Evolutionary conservation across 2,113 vertebrate species (phyloP), one percentile per base, ranked within the genome.

Genomic region (Pan paniscus): DNA sequence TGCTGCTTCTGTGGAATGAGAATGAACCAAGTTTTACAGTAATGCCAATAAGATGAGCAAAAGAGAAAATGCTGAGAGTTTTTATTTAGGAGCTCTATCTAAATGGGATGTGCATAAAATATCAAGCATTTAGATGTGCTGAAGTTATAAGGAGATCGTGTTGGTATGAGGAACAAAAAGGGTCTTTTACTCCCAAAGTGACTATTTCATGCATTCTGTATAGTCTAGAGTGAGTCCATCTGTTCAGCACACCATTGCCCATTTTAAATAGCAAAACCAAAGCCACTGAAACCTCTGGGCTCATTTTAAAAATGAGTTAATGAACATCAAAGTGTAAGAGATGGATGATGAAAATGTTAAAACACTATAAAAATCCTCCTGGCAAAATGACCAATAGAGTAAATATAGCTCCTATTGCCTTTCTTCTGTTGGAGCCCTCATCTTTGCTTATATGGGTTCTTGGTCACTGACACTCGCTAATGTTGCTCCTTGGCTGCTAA

Each of bases 11-110:
- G 5, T 96, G 90, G 96, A 98, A 98, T 97, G 88, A 98, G 75
- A 98, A 98, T 98, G 95, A 97, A 80, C 92, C 76, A 96, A 95
- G 90, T 98, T 98, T 98, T 97, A 98, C 95, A 94, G 95, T 97
- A 96, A 96, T 97, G 96, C 95, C 95, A 96, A 97, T 98, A 98
- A 96, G 79, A 96, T 86, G 73, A 93, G 83, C 79, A 64, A 96
- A 94, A 80, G 82, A 97, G 38, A 55, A 96, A 96, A 90, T 88
- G 82, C 96, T 95, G 57, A 91, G 94, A 61, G 80, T 88, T 97
- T 97, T 95, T 95, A 95, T 97, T 96, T 96, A 96, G 96, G 68
- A 93, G 18, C 61, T 92, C 55, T 92, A 5, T 91, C 50, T 95
- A 84, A 92, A 89, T 84, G 48, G 38, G 1, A 27, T 96, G 52